Conservation (phyloP, 2,113 vertebrate genomes). For the Cyanoramphus novaezelandiae region DNA sequence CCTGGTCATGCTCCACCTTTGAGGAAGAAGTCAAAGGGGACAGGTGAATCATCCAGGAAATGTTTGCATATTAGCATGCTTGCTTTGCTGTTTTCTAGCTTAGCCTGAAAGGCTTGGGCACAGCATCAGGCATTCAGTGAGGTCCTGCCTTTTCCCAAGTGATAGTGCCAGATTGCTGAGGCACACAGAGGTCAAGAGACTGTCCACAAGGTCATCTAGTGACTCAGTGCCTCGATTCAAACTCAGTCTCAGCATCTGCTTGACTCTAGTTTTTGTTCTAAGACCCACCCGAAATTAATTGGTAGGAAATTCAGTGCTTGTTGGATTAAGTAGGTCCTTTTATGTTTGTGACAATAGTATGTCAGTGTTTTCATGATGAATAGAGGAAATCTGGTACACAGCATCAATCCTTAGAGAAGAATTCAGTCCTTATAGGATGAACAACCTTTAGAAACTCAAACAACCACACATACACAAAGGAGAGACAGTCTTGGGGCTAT, state of each 20-base stretch:
- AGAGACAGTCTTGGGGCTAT: neutral
- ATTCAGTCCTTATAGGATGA: neutral
- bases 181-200: neutral
- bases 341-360: neutral
- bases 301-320: neutral
- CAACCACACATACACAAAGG: neutral
- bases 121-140: neutral
- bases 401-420: neutral
- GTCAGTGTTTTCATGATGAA: conserved; percentile 14
- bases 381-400: neutral
- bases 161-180: neutral
- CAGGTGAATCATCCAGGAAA: conserved; percentile 59
- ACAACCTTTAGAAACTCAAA: conserved; percentile 15
- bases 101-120: neutral
- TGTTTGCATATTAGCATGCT: neutral
- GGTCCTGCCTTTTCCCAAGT: neutral
- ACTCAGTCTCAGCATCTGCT: conserved; percentile 9
- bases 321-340: conserved; percentile 16
- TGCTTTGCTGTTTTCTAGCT: neutral
- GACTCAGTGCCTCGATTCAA: conserved; percentile 13
- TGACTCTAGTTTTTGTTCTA: conserved; percentile 8
- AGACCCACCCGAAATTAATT: neutral
- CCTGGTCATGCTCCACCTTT: neutral
- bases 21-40: conserved; percentile 10
- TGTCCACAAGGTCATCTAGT: neutral